Evolutionary conservation across 1,140 invertebrate genomes (phyloP).

Genomic region (Solenopsis fugax): DNA sequence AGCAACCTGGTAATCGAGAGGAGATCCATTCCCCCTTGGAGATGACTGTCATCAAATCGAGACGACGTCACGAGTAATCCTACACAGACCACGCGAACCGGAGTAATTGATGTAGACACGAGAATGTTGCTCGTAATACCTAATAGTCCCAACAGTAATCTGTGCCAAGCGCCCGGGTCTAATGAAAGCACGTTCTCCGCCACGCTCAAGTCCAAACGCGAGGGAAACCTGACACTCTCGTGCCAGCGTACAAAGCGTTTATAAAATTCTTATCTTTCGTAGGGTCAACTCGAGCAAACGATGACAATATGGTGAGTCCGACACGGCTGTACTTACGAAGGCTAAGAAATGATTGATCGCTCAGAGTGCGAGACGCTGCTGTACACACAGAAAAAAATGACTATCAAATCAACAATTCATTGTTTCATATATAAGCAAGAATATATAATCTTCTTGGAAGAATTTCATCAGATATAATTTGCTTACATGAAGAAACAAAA

Average conservation of each 20-base stretch:
- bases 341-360: conserved; percentile 18
- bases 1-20: conserved; percentile 13
- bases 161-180: conserved; percentile 53
- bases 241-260: conserved; percentile 32
- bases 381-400: too few relatives aligned
- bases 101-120: conserved; percentile 56
- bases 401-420: too few relatives aligned
- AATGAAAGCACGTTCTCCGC: conserved; percentile 39
- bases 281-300: background rate
- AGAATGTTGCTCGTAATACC: conserved; percentile 46
- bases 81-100: conserved; percentile 41
- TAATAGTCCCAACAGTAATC: conserved; percentile 39
- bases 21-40: background rate
- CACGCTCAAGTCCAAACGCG: conserved; percentile 17
- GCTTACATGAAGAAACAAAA: too few relatives aligned
- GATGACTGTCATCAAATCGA: conserved; percentile 49
- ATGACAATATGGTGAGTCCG: background rate
- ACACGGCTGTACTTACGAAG: conserved; percentile 12
- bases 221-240: conserved; percentile 52
- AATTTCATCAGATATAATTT: too few relatives aligned
- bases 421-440: too few relatives aligned
- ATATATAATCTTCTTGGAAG: too few relatives aligned
- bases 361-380: background rate
- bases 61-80: conserved; percentile 38
- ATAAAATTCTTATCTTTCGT: conserved; percentile 53